Evolutionary conservation across 2,888 invertebrate species (phyloP).

Genomic region (Herminia tarsipennalis): DNA sequence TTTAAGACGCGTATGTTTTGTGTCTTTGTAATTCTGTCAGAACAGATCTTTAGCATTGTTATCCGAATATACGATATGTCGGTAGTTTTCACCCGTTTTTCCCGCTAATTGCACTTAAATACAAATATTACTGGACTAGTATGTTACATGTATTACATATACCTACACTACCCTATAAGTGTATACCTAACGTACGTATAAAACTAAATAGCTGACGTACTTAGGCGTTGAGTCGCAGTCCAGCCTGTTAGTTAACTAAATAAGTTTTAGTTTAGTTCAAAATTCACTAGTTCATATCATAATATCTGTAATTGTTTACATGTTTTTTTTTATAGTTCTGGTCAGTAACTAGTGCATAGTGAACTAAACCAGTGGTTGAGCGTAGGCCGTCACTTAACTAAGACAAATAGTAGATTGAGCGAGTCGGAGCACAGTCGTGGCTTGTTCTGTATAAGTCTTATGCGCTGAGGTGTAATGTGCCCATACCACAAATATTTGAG

Average conservation of each 20-base stretch:
- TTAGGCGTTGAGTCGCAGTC: constrained; percentile 5
- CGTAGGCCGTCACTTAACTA: constrained; percentile 8
- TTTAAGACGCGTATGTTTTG: too few relatives aligned
- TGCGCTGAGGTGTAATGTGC: neutral
- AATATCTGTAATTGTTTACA: too few relatives aligned
- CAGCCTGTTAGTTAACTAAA: constrained; percentile 7
- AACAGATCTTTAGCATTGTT: constrained; percentile 5
- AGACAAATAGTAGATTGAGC: constrained; percentile 9
- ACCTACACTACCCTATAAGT: constrained; percentile 13
- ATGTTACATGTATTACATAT: constrained; percentile 39
- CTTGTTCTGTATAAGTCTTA: neutral
- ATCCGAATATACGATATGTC: too few relatives aligned
- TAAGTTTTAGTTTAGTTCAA: neutral
- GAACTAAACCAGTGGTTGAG: neutral
- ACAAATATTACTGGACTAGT: constrained; percentile 49
- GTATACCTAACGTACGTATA: constrained; percentile 2
- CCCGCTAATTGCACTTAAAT: constrained; percentile 20
- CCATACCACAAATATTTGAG: too few relatives aligned
- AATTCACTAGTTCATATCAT: too few relatives aligned
- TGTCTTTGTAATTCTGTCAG: too few relatives aligned
- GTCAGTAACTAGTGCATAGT: neutral
- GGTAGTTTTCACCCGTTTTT: too few relatives aligned
- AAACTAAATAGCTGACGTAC: constrained; percentile 7
- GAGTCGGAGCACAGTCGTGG: neutral
- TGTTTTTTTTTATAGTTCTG: neutral